These are phyloP conservation scores for Agrilus cyanescens DNA, from an alignment of 2,888 invertebrate species.

Conservation along the genomic window DNA sequence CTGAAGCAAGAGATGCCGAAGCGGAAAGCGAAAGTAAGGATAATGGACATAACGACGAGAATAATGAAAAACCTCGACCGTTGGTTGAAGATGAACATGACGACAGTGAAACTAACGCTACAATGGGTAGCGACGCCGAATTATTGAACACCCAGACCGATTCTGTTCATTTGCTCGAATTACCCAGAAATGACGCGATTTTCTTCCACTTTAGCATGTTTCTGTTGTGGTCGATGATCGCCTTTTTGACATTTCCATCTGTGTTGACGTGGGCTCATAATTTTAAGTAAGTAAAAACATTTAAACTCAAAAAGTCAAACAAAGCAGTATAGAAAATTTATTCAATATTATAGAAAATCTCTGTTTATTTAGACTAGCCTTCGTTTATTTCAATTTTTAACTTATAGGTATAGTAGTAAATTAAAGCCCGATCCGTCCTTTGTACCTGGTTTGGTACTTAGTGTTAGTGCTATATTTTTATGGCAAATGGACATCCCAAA, in stretches of 20 bases:
- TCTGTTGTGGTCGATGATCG: conserved; percentile 51
- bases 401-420: conserved; percentile 39
- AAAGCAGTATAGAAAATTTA: not conserved
- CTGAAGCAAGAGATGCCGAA: conserved; percentile 8
- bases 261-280: conserved; percentile 71
- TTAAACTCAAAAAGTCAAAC: conserved; percentile 28
- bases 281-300: conserved; percentile 49
- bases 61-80: conserved; percentile 12
- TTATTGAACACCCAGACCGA: too few species aligned
- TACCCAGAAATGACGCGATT: conserved; percentile 34
- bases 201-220: conserved; percentile 66
- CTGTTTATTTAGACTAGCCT: not conserved
- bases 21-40: conserved; percentile 7
- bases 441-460: conserved; percentile 43
- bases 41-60: not conserved
- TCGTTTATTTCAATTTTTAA: not conserved
- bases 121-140: too few species aligned
- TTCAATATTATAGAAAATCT: not conserved
- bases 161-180: too few species aligned
- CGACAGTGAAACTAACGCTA: too few species aligned
- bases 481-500: conserved; percentile 59
- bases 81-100: conserved; percentile 21
- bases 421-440: conserved; percentile 53
- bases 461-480: conserved; percentile 46
- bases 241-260: conserved; percentile 58